These are phyloP conservation scores for Hozukius guyotensis DNA, from an alignment of 2,797 vertebrate genomes.

Conservation along the genomic window DNA sequence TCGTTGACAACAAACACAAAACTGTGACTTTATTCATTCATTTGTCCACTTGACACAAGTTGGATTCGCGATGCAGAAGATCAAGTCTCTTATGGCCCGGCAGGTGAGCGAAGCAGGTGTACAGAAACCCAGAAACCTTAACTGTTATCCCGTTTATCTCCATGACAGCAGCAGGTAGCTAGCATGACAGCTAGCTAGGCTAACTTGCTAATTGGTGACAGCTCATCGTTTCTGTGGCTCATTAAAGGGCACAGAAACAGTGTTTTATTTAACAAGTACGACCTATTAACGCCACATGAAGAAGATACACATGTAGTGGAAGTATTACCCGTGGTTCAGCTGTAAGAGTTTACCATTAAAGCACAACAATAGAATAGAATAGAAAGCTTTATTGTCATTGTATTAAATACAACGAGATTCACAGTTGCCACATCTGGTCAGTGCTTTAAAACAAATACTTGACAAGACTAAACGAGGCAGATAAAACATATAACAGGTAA, in stretches of 20 bases:
- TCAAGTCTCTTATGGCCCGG: slow-evolving; percentile 96
- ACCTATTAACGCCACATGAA: background rate
- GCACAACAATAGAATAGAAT: slow-evolving; percentile 1
- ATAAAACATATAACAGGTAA: no score
- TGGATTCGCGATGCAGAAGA: slow-evolving; percentile 91
- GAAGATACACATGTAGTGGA: background rate
- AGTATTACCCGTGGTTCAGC: background rate
- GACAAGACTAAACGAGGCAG: no score
- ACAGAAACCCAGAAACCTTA: background rate
- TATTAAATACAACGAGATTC: no score
- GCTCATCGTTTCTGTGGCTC: slow-evolving; percentile 40
- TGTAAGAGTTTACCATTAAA: background rate
- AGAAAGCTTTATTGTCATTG: no score
- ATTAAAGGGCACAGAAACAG: background rate
- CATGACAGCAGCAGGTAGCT: slow-evolving; percentile 47
- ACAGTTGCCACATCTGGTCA: no score
- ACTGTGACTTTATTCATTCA: background rate
- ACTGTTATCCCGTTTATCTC: background rate
- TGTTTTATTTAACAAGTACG: background rate
- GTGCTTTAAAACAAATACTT: no score
- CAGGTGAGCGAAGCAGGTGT: slow-evolving; percentile 85
- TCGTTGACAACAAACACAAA: slow-evolving; percentile 59
- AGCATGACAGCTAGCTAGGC: slow-evolving; percentile 63
- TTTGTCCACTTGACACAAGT: background rate
- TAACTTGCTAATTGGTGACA: slow-evolving; percentile 69